phyloP scores from a whole-genome alignment of 2,797 vertebrate species.

The Gallinago solitaria region DNA sequence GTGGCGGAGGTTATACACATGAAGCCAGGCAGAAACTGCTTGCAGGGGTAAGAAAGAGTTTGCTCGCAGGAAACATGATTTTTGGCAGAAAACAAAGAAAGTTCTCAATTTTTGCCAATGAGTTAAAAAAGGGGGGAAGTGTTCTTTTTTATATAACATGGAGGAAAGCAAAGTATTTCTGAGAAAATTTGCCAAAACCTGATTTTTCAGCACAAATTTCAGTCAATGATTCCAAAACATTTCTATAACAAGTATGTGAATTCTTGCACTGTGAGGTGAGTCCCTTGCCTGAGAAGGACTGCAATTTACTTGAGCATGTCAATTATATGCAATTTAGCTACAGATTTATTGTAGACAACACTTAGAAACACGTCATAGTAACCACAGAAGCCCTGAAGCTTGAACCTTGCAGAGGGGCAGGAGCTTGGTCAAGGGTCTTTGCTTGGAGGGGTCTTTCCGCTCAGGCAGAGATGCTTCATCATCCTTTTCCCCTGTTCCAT shows the following conservation, averaged over 20 bases:
- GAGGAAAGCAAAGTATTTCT: neutral
- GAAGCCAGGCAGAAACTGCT: neutral
- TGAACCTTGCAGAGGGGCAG: neutral
- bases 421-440: neutral
- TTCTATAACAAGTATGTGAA: neutral
- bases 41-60: neutral
- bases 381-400: neutral
- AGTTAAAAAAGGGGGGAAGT: neutral
- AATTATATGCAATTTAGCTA: neutral
- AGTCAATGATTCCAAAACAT: neutral
- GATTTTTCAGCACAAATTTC: neutral
- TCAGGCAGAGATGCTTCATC: neutral
- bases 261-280: neutral
- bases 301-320: neutral
- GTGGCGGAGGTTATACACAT: neutral
- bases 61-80: constrained; percentile 5
- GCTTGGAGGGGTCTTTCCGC: neutral
- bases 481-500: neutral
- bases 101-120: neutral
- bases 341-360: neutral
- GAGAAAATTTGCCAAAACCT: neutral
- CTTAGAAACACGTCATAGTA: neutral
- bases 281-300: neutral
- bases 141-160: neutral
- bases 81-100: neutral